Base-by-base conservation (phyloP, 2,113 vertebrate species). In the Clarias macrocephalus region DNA sequence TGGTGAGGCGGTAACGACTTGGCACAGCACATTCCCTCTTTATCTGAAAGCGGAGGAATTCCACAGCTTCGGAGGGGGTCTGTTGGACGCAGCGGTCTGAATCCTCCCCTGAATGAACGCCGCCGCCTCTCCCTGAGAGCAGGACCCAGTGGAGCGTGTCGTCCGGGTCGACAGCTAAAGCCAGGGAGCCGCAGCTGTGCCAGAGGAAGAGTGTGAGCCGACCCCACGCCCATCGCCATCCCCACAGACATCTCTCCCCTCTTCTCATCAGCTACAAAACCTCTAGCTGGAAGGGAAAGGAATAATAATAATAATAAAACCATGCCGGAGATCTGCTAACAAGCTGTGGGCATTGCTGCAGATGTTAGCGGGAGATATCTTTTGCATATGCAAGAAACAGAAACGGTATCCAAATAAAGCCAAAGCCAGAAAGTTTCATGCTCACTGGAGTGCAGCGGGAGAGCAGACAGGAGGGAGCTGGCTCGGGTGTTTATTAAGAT, bases 21-120 rank as follows among this genome's bases (percentile, higher is more conserved):
- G 82, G 88, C 86, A 85, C 48, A 25, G 42, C 59, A n/a, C 87
- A 84, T 86, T 92, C 90, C 91, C 48, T 90, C 89, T 90, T 93
- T 88, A 90, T 92, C 90, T 82, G 85, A 85, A 90, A 90, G 90
- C 66, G 63, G 83, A 87, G 85, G 87, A 92, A 95, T 94, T 93
- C 91, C 92, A 89, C 25, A 9, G 19, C 63, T 90, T 94, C 91
- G 86, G 94, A 93, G 90, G 92, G 91, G 93, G 91, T 92, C 89
- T 93, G 93, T 92, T 65, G 30, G 90, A 88, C 82, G 92, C 93
- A 94, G 84, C 75, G 86, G 90, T 87, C 90, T 91, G 90, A 93
- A 93, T 93, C 94, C 89, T 56, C 92, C 91, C 89, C 85, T 93
- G 90, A 93, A 93, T 93, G 89, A 92, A 94, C 92, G 86, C 90